These are phyloP conservation scores for Galaxias olidus DNA, from an alignment of 2,797 vertebrate genomes.

Conservation along the genomic window DNA sequence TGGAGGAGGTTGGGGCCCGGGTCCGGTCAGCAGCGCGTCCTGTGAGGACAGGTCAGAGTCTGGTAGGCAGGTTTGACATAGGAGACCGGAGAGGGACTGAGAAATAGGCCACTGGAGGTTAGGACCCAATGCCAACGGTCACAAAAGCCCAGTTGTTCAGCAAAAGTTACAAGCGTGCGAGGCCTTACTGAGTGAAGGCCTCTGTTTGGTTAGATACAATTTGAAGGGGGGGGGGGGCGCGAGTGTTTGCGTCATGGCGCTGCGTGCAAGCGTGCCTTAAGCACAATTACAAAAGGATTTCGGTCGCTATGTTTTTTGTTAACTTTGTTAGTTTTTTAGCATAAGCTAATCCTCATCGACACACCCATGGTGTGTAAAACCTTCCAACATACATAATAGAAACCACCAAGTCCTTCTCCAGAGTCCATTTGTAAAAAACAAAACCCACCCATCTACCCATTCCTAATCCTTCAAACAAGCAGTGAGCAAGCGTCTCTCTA, in stretches of 20 bases:
- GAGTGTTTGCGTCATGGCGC: neutral
- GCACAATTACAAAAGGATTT: neutral
- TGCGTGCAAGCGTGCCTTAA: too few relatives aligned
- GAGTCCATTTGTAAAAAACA: neutral
- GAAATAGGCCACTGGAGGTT: slow-evolving; percentile 9
- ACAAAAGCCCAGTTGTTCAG: too few relatives aligned
- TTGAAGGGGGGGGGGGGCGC: neutral
- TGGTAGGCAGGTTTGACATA: slow-evolving; percentile 13
- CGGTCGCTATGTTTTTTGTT: too few relatives aligned
- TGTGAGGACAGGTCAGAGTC: slow-evolving; percentile 32
- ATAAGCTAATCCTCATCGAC: too few relatives aligned
- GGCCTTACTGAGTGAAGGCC: neutral
- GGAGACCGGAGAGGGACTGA: slow-evolving; percentile 7
- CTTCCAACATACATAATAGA: too few relatives aligned
- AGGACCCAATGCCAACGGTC: neutral
- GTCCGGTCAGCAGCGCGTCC: slow-evolving; percentile 20
- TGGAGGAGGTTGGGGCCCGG: slow-evolving; percentile 10
- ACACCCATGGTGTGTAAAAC: too few relatives aligned
- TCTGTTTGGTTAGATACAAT: too few relatives aligned
- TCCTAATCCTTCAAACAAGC: neutral
- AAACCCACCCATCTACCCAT: neutral
- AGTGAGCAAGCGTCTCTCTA: neutral
- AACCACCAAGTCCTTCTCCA: too few relatives aligned
- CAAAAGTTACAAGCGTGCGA: neutral
- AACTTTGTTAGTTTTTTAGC: too few relatives aligned